Percentiles rank a stretch among this genome's conserved stretches.
Evolutionary conservation across 2,113 vertebrate genomes (phyloP).

Genomic region (Syngnathus typhle): DNA sequence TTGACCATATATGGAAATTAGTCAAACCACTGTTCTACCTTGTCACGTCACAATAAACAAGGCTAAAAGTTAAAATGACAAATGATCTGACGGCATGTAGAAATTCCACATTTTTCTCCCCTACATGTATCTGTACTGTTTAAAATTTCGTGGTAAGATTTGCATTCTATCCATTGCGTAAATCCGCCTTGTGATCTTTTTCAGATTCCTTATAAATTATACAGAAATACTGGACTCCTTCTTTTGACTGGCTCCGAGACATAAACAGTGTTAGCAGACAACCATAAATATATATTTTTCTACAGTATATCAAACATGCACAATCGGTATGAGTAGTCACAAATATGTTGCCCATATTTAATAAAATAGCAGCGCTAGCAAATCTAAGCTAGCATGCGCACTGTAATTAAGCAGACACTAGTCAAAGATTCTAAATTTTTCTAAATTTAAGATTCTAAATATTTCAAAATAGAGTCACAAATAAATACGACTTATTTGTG

Average conservation of each 20-base stretch:
- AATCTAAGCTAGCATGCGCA: not conserved
- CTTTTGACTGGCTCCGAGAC: not conserved
- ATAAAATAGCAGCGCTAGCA: not conserved
- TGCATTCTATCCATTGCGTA: too few relatives aligned
- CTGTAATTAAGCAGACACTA: too few relatives aligned
- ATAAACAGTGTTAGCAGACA: slow-evolving; percentile 1
- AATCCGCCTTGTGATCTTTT: too few relatives aligned
- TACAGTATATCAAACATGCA: not conserved
- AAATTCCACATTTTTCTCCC: not conserved
- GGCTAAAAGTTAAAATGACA: not conserved
- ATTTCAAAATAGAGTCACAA: too few relatives aligned
- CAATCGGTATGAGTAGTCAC: not conserved
- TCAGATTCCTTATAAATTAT: not conserved
- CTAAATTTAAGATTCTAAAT: too few relatives aligned
- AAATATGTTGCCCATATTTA: too few relatives aligned
- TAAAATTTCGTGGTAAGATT: not conserved
- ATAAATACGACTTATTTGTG: too few relatives aligned
- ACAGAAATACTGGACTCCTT: not conserved
- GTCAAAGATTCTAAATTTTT: too few relatives aligned
- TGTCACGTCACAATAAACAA: not conserved
- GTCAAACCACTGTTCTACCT: not conserved
- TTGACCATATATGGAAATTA: not conserved
- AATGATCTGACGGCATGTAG: not conserved
- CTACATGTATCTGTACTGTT: too few relatives aligned
- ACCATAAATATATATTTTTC: not conserved